Conservation (phyloP, 2,888 invertebrate species). For the Zygothrica quintamaculata region DNA sequence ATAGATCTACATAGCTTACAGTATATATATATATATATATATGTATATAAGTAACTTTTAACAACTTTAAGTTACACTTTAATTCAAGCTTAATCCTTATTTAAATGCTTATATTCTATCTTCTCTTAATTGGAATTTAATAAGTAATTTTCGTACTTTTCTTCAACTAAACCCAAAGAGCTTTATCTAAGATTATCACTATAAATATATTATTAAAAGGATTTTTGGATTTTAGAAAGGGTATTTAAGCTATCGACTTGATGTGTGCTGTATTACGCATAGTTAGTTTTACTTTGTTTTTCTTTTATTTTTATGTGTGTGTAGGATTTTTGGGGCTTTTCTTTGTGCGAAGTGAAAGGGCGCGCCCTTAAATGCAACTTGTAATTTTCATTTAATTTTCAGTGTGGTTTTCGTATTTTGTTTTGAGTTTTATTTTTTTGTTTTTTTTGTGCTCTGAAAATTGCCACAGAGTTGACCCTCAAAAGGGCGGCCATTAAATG, state of each 20-base stretch:
- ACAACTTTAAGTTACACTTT: too few species aligned
- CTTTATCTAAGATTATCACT: too few species aligned
- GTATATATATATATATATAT: too few species aligned
- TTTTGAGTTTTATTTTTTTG: slow-evolving; percentile 1
- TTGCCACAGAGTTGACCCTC: slow-evolving; percentile 68
- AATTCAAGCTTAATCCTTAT: too few species aligned
- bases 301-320: slow-evolving; percentile 27
- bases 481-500: slow-evolving; percentile 71
- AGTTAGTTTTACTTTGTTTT: slow-evolving; percentile 13
- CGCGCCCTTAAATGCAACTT: slow-evolving; percentile 62
- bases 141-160: too few species aligned
- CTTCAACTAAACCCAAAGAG: too few species aligned
- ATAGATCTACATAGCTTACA: not conserved
- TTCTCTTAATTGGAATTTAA: too few species aligned
- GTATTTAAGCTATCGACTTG: slow-evolving; percentile 13
- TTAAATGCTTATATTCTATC: too few species aligned
- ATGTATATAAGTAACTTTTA: too few species aligned
- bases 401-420: slow-evolving; percentile 58
- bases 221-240: not conserved
- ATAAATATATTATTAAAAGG: not conserved
- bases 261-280: slow-evolving; percentile 6
- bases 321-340: slow-evolving; percentile 37
- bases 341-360: slow-evolving; percentile 32
- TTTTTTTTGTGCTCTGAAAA: slow-evolving; percentile 38
- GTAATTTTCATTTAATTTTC: slow-evolving; percentile 75